Evolutionary conservation across 2,797 vertebrate genomes (phyloP).

Genomic region (Acanthurus leucopareius): DNA sequence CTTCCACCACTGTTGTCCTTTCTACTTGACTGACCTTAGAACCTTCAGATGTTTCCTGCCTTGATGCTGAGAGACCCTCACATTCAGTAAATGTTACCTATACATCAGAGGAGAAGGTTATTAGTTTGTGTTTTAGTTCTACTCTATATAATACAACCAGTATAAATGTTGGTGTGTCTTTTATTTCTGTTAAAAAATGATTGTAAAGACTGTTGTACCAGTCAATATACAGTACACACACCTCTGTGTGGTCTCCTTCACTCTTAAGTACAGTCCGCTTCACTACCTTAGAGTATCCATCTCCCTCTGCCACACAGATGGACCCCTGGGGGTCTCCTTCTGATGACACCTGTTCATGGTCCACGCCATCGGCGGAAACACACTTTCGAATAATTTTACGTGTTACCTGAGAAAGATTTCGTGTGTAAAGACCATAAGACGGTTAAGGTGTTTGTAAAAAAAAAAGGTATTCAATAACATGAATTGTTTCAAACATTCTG

Average conservation of each 20-base stretch:
- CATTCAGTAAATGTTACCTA: constrained; percentile 91
- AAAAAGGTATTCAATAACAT: background rate
- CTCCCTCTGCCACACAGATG: constrained; percentile 81
- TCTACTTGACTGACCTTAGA: constrained; percentile 87
- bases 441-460: background rate
- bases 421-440: constrained; percentile 12
- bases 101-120: constrained; percentile 50
- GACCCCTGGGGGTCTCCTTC: constrained; percentile 85
- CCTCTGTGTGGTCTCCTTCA: constrained; percentile 91
- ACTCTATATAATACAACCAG: background rate
- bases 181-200: background rate
- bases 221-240: constrained; percentile 60
- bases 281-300: constrained; percentile 88
- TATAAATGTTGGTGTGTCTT: background rate
- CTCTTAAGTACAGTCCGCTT: constrained; percentile 92
- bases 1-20: constrained; percentile 87
- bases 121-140: background rate
- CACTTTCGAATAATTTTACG: constrained; percentile 91
- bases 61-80: constrained; percentile 72
- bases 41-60: constrained; percentile 81
- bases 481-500: background rate
- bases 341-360: constrained; percentile 85
- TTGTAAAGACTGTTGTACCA: background rate
- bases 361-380: constrained; percentile 87
- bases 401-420: constrained; percentile 85